Evolutionary conservation across 2,888 invertebrate species (phyloP).

Genomic region (Orchesella flavescens): DNA sequence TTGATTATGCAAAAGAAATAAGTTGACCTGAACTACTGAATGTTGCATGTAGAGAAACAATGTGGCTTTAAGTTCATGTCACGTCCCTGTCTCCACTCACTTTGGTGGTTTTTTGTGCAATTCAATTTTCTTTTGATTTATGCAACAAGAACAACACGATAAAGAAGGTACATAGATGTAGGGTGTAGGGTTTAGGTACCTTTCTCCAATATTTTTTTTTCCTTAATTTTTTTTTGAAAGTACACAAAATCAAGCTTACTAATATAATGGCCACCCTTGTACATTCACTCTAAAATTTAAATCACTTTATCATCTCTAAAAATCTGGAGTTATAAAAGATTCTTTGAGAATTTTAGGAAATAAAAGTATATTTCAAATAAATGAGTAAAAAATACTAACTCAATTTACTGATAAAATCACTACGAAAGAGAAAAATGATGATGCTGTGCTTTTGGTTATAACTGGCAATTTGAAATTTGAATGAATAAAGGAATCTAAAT

Average conservation of each 20-base stretch:
- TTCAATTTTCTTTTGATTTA: no score
- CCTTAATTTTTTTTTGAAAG: constrained; percentile 5
- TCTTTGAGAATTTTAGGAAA: no score
- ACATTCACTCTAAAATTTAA: neutral
- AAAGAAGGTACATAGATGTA: no score
- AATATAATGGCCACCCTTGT: neutral
- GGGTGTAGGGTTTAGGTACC: no score
- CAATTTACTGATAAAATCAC: no score
- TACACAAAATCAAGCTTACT: constrained; percentile 1
- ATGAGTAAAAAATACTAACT: no score
- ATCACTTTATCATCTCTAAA: neutral
- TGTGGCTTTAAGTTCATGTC: constrained; percentile 36
- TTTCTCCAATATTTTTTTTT: constrained; percentile 19
- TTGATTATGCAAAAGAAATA: constrained; percentile 9
- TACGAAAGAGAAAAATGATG: no score
- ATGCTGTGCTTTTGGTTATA: no score
- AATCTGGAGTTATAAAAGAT: constrained; percentile 20
- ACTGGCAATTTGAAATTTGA: no score
- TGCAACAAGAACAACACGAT: no score
- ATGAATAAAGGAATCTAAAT: neutral
- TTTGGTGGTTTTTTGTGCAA: no score
- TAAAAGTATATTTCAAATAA: no score
- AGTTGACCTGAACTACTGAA: constrained; percentile 1
- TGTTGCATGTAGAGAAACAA: neutral
- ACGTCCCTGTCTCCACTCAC: constrained; percentile 17